phyloP scores from a whole-genome alignment of 2,888 invertebrate species.

The Leucoptera coffeella region DNA sequence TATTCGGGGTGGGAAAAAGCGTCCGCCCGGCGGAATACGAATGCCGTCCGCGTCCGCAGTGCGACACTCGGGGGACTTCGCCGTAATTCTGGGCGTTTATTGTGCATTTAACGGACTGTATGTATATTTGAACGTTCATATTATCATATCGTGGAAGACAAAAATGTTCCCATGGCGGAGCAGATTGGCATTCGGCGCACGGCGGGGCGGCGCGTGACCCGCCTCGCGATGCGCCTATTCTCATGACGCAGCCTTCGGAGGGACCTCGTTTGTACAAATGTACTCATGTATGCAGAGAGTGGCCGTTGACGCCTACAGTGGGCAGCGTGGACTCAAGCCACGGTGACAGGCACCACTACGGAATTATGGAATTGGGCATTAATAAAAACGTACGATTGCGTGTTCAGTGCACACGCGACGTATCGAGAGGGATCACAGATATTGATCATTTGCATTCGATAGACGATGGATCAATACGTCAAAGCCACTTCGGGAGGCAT shows the following conservation, averaged over 20 bases:
- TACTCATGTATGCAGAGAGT: slow-evolving; percentile 47
- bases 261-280: slow-evolving; percentile 53
- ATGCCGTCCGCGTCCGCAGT: slow-evolving; percentile 41
- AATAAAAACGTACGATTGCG: too few relatives aligned
- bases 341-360: too few relatives aligned
- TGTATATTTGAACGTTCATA: slow-evolving; percentile 54
- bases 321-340: too few relatives aligned
- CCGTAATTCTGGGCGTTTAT: slow-evolving; percentile 55
- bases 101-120: slow-evolving; percentile 53
- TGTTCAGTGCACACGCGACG: slow-evolving; percentile 3
- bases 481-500: too few relatives aligned
- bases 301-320: too few relatives aligned
- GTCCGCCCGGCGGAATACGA: slow-evolving; percentile 45
- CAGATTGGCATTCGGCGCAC: slow-evolving; percentile 41
- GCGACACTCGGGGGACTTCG: slow-evolving; percentile 48
- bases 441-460: too few relatives aligned
- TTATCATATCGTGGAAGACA: slow-evolving; percentile 55
- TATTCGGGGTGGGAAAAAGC: too few relatives aligned
- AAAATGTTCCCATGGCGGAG: slow-evolving; percentile 50
- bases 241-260: slow-evolving; percentile 52
- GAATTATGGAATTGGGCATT: too few relatives aligned
- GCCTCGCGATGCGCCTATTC: slow-evolving; percentile 44
- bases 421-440: slow-evolving; percentile 19
- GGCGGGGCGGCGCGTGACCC: slow-evolving; percentile 33
- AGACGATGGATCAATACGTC: too few relatives aligned